Conservation (phyloP, 2,888 invertebrate species). For the Ceriagrion tenellum region DNA sequence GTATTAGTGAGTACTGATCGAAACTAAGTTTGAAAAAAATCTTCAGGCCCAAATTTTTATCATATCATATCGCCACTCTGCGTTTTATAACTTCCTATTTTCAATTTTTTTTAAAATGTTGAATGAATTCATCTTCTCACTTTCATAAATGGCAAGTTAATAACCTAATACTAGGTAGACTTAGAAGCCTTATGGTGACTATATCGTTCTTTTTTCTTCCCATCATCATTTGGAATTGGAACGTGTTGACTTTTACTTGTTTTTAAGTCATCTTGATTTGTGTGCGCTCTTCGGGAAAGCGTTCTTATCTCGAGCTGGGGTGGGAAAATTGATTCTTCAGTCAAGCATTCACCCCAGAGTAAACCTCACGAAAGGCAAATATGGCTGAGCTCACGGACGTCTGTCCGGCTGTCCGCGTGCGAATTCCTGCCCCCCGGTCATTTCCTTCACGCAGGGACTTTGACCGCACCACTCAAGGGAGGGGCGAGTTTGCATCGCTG, state of each 20-base stretch:
- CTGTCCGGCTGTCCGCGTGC: neutral
- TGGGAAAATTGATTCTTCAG: neutral
- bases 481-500: neutral
- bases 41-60: too few species aligned
- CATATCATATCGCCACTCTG: too few species aligned
- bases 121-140: too few species aligned
- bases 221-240: neutral
- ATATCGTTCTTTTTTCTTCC: too few species aligned
- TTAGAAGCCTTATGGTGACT: too few species aligned
- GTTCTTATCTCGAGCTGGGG: neutral
- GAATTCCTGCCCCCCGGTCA: neutral
- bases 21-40: too few species aligned
- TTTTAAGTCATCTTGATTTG: neutral
- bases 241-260: neutral
- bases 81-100: too few species aligned
- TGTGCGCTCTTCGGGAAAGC: neutral
- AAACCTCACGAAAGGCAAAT: neutral
- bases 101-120: too few species aligned
- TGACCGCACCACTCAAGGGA: neutral
- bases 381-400: neutral
- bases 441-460: neutral
- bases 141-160: too few species aligned
- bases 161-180: too few species aligned
- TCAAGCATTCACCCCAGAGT: neutral
- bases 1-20: too few species aligned